Conservation (phyloP, 2,888 invertebrate species). For the Tortricodes alternella region DNA sequence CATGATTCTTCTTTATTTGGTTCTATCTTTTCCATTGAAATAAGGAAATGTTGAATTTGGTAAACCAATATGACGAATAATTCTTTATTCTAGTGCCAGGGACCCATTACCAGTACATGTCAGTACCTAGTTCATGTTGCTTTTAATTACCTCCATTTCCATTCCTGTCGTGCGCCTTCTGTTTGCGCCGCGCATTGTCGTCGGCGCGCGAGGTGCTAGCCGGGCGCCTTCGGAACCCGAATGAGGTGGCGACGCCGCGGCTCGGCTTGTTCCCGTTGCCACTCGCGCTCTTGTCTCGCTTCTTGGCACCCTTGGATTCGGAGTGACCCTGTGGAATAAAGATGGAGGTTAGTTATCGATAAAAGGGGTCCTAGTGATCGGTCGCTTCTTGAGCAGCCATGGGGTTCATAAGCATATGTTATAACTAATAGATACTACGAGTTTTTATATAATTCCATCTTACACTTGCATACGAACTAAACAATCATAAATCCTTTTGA, state of each 20-base stretch:
- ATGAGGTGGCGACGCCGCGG: constrained; percentile 91
- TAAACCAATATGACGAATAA: too few species aligned
- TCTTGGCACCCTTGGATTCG: constrained; percentile 84
- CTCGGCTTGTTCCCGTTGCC: constrained; percentile 79
- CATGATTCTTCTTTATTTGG: too few species aligned
- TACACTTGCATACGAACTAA: too few species aligned
- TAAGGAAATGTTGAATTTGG: too few species aligned
- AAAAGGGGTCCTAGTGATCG: not conserved
- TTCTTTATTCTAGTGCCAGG: too few species aligned
- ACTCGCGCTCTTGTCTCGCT: constrained; percentile 72
- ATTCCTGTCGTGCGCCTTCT: constrained; percentile 72
- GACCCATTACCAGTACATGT: too few species aligned
- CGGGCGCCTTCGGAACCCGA: constrained; percentile 89
- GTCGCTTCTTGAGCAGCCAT: too few species aligned
- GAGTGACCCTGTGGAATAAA: constrained; percentile 79
- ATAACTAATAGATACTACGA: too few species aligned
- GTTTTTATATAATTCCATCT: too few species aligned
- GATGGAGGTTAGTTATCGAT: not conserved
- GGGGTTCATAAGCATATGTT: too few species aligned
- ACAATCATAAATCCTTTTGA: too few species aligned
- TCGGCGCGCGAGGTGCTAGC: constrained; percentile 76
- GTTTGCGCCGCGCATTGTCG: constrained; percentile 69
- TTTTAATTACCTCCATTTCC: constrained; percentile 69
- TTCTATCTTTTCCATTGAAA: too few species aligned
- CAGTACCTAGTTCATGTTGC: not conserved